These are phyloP conservation scores for Chrysaora quinquecirrha DNA, from an alignment of 30 jellyfish, hydroid and myxozoan genomes.

Conservation along the genomic window DNA sequence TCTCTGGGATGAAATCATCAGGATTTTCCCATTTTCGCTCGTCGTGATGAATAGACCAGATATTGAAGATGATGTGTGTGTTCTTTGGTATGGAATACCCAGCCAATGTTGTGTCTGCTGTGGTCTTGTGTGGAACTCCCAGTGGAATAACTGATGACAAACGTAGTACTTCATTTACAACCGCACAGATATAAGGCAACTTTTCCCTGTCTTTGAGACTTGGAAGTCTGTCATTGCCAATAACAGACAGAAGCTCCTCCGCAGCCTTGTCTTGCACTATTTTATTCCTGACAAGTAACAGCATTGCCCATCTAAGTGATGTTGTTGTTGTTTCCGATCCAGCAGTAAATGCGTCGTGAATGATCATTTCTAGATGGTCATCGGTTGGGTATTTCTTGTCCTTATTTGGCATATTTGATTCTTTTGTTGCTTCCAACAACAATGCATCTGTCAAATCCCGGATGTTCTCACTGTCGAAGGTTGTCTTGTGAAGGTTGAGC, in stretches of 20 bases:
- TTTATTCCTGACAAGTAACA: constrained; percentile 64
- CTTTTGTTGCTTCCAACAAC: constrained; percentile 38
- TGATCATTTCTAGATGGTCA: constrained; percentile 65
- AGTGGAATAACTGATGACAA: constrained; percentile 73
- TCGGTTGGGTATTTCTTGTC: constrained; percentile 29
- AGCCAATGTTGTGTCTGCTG: constrained; percentile 48
- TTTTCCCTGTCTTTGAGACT: constrained; percentile 42
- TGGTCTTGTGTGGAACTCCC: constrained; percentile 83
- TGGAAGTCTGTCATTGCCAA: constrained; percentile 61
- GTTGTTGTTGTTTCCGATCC: constrained; percentile 84
- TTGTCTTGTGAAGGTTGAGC: constrained; percentile 57
- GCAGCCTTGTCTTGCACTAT: constrained; percentile 65
- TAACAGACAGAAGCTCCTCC: constrained; percentile 53
- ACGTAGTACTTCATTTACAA: constrained; percentile 68
- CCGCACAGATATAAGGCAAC: constrained; percentile 68
- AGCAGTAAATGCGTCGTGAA: constrained; percentile 70
- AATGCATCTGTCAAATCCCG: constrained; percentile 87
- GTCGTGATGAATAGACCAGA: constrained; percentile 80
- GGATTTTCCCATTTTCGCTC: constrained; percentile 81
- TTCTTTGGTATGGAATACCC: constrained; percentile 69
- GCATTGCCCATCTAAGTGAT: constrained; percentile 71
- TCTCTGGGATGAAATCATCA: constrained; percentile 68
- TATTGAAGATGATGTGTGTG: constrained; percentile 63
- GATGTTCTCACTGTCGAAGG: constrained; percentile 61
- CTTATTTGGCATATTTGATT: background rate